Conservation (phyloP, 2,888 invertebrate genomes). For the Acleris laterana region DNA sequence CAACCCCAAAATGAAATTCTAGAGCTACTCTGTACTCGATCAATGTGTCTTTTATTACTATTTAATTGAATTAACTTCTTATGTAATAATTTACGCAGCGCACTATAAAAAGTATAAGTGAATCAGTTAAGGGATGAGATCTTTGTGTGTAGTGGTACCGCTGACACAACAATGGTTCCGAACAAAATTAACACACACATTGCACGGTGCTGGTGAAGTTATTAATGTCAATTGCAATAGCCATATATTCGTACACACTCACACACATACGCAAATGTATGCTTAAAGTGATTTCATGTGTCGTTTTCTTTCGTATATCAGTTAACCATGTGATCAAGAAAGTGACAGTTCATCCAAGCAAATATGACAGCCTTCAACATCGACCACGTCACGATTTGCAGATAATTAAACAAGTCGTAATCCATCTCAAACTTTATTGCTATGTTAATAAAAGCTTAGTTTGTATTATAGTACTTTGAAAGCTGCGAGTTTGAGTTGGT, state of each 20-base stretch:
- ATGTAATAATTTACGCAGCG: too few species aligned
- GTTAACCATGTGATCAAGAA: slow-evolving; percentile 49
- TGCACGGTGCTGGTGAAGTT: too few species aligned
- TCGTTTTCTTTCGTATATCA: slow-evolving; percentile 54
- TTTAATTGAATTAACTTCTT: too few species aligned
- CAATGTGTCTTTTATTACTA: too few species aligned
- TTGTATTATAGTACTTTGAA: slow-evolving; percentile 10
- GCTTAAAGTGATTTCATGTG: slow-evolving; percentile 50
- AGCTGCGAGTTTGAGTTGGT: slow-evolving; percentile 33
- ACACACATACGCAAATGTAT: slow-evolving; percentile 33
- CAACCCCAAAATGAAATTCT: too few species aligned
- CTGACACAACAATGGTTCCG: too few species aligned
- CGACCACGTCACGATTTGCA: slow-evolving; percentile 31
- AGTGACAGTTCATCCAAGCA: slow-evolving; percentile 53
- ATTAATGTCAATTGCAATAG: too few species aligned
- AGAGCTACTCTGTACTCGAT: too few species aligned
- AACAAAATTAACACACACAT: too few species aligned
- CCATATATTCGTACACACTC: slow-evolving; percentile 3
- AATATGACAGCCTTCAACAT: slow-evolving; percentile 46
- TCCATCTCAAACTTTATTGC: slow-evolving; percentile 31
- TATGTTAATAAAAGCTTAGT: slow-evolving; percentile 34
- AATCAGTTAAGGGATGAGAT: too few species aligned
- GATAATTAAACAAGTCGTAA: background rate
- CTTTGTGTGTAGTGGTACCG: too few species aligned
- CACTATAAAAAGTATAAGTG: too few species aligned